A percentile compares a stretch with the other conserved stretches of the same genome.
phyloP scores from a whole-genome alignment of 2,797 vertebrate genomes.

The Micrastur ruficollis region DNA sequence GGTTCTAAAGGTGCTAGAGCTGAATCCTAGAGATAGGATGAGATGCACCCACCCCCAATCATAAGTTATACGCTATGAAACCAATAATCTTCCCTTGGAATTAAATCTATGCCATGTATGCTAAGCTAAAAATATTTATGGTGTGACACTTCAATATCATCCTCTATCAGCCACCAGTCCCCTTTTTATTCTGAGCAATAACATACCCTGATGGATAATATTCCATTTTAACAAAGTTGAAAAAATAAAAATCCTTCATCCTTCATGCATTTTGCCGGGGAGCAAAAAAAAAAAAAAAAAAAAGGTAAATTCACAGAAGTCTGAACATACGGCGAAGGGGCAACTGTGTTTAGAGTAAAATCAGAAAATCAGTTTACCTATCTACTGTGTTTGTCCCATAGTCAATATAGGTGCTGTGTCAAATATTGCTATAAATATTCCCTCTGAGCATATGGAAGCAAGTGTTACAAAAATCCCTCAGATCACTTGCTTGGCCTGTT shows the following conservation, averaged over 20 bases:
- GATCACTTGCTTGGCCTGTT: constrained; percentile 48
- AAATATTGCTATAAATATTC: background rate
- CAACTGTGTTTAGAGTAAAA: background rate
- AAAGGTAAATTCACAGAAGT: background rate
- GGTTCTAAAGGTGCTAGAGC: background rate
- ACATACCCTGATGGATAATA: background rate
- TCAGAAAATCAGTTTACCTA: background rate
- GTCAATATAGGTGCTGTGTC: background rate
- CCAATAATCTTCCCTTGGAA: background rate
- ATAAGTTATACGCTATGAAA: rapidly evolving
- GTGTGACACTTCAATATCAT: background rate
- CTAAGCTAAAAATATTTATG: background rate
- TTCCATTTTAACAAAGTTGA: background rate
- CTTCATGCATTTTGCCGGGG: background rate
- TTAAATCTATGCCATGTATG: background rate
- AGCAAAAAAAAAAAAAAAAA: background rate
- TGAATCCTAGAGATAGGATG: background rate
- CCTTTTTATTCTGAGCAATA: background rate
- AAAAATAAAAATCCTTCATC: background rate
- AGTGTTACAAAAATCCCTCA: constrained; percentile 52
- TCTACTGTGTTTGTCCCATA: background rate
- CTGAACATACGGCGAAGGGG: background rate
- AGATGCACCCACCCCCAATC: background rate
- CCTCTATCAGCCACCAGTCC: background rate
- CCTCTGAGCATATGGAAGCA: constrained; percentile 16